phyloP scores from a whole-genome alignment of 2,797 vertebrate genomes.

The Gambusia yucatana region DNA sequence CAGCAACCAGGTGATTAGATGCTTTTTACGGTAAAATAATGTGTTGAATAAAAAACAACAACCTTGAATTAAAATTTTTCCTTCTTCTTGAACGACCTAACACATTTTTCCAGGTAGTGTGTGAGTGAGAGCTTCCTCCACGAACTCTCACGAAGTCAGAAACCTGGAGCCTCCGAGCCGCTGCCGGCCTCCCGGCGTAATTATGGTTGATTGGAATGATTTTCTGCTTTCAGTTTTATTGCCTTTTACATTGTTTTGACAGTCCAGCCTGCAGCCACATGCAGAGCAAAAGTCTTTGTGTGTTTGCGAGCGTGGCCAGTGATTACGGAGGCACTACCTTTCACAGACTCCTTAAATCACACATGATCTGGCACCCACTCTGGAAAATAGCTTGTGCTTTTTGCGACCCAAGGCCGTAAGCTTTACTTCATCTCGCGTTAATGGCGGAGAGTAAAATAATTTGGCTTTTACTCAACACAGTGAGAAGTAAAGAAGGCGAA shows the following conservation, averaged over 20 bases:
- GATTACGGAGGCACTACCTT: conserved; percentile 21
- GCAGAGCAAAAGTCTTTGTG: conserved; percentile 10
- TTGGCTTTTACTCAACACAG: conserved; percentile 17
- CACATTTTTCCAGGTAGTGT: not conserved
- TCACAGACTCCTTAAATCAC: conserved; percentile 32
- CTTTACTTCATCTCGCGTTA: conserved; percentile 24
- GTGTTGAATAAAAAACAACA: too few species aligned
- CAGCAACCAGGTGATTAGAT: not conserved
- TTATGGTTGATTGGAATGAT: conserved; percentile 6
- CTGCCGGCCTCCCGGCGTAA: not conserved
- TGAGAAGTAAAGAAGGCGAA: conserved; percentile 25
- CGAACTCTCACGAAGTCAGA: not conserved
- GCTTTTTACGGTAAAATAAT: not conserved
- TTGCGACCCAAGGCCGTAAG: conserved; percentile 26
- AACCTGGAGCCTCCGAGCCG: not conserved
- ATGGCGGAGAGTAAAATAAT: conserved; percentile 24
- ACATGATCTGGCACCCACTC: conserved; percentile 30
- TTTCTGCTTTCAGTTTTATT: conserved; percentile 7
- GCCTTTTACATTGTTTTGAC: conserved; percentile 12
- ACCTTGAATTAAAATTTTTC: too few species aligned
- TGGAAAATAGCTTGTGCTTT: conserved; percentile 42
- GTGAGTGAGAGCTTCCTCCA: too few species aligned
- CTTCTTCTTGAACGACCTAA: not conserved
- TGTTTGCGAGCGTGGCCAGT: conserved; percentile 9
- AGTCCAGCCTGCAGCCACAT: conserved; percentile 10